A percentile compares a stretch with the other conserved stretches of the same genome.
Conservation (phyloP, 2,113 vertebrate genomes). For the Probosciger aterrimus region DNA sequence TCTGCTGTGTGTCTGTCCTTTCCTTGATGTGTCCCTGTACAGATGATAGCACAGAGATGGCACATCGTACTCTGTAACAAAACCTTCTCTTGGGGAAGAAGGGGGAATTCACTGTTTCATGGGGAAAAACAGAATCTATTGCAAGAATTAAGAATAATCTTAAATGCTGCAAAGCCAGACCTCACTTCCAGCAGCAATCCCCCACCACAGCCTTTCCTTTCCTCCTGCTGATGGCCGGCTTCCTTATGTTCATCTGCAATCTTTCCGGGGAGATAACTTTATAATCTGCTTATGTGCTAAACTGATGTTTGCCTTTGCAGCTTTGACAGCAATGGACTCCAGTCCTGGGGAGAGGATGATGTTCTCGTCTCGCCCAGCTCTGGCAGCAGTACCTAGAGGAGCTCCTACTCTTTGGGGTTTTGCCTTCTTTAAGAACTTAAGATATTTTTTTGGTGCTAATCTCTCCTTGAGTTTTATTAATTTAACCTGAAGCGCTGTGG, state of each 20-base stretch:
- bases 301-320: not conserved
- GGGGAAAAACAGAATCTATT: not conserved
- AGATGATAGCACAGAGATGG: not conserved
- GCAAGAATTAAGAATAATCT: not conserved
- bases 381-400: not conserved
- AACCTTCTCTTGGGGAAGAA: not conserved
- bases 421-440: not conserved
- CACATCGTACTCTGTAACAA: not conserved
- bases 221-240: too few relatives aligned
- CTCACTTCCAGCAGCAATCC: not conserved
- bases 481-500: not conserved
- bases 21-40: not conserved
- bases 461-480: not conserved
- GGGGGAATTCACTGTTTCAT: not conserved
- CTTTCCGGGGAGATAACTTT: not conserved
- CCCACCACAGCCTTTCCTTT: not conserved
- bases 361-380: not conserved
- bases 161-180: not conserved
- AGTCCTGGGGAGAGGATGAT: not conserved
- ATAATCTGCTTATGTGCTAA: not conserved
- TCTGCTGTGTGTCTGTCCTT: not conserved
- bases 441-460: not conserved
- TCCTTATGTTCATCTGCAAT: not conserved
- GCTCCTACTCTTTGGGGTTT: not conserved
- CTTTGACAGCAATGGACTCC: not conserved